Base-by-base conservation (phyloP, 2,888 invertebrate genomes). In the Meiosimyza decipiens region DNA sequence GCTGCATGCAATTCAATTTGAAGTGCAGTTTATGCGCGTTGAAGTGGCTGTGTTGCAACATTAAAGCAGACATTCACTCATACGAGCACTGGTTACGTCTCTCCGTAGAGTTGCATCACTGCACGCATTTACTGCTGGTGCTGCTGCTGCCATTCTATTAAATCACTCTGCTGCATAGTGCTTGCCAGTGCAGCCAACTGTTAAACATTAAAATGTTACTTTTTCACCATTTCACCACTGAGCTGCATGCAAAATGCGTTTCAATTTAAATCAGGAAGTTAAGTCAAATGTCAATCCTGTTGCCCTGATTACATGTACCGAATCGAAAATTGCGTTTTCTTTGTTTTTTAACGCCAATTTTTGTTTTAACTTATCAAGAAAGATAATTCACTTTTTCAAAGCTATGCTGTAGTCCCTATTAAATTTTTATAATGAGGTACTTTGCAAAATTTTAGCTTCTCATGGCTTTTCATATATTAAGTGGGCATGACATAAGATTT, bases 91-190 rank as follows among this genome's bases (percentile, higher is more conserved):
- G 22, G 16, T 47, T 22, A 18, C 15, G 40, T 9, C 57, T 13
- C 22, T 15, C 57, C n/a, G 33, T 49, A 40, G 16, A 15, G 57
- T 68, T 68, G 68, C 68, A 49, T 69, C 69, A 69, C 28, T 40
- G 59, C 59, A 50, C 69, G 69, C 69, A 47, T 59, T 57, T 50
- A 11, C 33, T 51, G 67, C 22, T 60, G 60, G 11, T 15, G 60
- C 60, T 28, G 28, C 28, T 1, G 64, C 22, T 51, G 28, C 40
- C 65, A 28, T 65, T 28, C 9, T 40, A 40, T 40, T 40, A 40
- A 40, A 40, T 40, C 28, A 40, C 22, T 60, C 40, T 33, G 40
- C 59, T 28, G 1, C 28, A 12, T 51, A 52, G 13, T n/a, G 33
- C 65, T 33, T 16, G 50, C 12, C 52, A 18, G 51, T 18, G 69